Evolutionary conservation across 2,113 vertebrate genomes (phyloP), one percentile per base, ranked within the genome.

Genomic region (Caranx ignobilis): DNA sequence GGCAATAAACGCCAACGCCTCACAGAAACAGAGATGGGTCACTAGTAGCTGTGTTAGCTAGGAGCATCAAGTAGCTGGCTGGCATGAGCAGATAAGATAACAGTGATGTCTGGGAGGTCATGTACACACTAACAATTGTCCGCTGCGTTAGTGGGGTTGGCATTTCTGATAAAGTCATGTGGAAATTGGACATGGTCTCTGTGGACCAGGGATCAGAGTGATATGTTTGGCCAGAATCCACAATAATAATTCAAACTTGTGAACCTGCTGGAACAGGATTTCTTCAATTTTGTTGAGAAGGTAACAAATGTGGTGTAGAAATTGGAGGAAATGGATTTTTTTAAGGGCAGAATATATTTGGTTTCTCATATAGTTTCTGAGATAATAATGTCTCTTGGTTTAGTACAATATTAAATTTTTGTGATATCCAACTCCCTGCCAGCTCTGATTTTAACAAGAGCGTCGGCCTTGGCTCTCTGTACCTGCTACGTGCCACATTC

Each of bases 61-160:
- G 34, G 41, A 65, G 79, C 86, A 77, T 80, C 37, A 55, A 77
- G 64, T 63, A 54, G 67, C 66, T 54, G 82, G 85, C 92, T 94
- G 93, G 85, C 86, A 84, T 57, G 70, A 48, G 41, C 48, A 83
- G 93, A 94, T 93, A 94, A 94, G 91, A 89, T 85, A 85, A 66
- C 34, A 15, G 31, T 4, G 68, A 86, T 60, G 47, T 76, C 82
- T 71, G 57, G 81, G 75, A 75, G 61, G 62, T 80, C 26, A 15
- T 48, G 71, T 41, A 31, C 71, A 73, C 57, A n/a, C 55, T 26
- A 79, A 78, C 77, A 79, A 76, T 45, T 75, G 73, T 72, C 68
- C 68, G 15, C 47, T 54, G 11, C 68, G 34, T 74, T 76, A 75
- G 52, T 10, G 34, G 18, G 61, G 43, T 60, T 62, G 75, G 77